phyloP scores from a whole-genome alignment of 2,888 invertebrate genomes.

The Ennomos quercinarius region DNA sequence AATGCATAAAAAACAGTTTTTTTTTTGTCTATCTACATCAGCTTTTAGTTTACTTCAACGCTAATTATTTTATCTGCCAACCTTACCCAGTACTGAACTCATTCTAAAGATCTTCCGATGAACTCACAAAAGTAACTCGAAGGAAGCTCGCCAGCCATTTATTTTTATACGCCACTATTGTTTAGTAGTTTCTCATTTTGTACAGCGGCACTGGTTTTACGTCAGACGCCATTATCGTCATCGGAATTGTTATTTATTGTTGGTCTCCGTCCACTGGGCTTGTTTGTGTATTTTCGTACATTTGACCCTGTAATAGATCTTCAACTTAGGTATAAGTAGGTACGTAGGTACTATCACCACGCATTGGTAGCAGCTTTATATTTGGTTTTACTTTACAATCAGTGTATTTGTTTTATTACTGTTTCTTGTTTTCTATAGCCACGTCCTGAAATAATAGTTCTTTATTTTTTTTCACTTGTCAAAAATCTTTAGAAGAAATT shows the following conservation, averaged over 20 bases:
- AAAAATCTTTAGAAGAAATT: too few species aligned
- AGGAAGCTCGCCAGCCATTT: constrained; percentile 74
- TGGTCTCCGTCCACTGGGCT: not conserved
- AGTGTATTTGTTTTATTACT: too few species aligned
- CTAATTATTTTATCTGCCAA: constrained; percentile 47
- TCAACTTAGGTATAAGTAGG: too few species aligned
- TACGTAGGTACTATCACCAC: too few species aligned
- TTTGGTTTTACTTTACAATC: too few species aligned
- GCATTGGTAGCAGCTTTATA: too few species aligned
- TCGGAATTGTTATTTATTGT: constrained; percentile 26
- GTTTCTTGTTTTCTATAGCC: too few species aligned
- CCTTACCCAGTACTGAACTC: constrained; percentile 68
- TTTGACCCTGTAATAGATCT: constrained; percentile 17
- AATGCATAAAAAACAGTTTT: too few species aligned
- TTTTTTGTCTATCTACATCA: not conserved
- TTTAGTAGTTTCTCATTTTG: constrained; percentile 76
- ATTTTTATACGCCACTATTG: constrained; percentile 80
- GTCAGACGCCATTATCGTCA: constrained; percentile 37
- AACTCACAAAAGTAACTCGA: constrained; percentile 80
- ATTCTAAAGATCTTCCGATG: constrained; percentile 82
- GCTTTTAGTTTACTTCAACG: constrained; percentile 22
- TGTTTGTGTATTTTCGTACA: constrained; percentile 16
- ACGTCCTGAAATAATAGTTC: too few species aligned
- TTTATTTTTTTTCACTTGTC: too few species aligned
- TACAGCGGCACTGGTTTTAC: constrained; percentile 47